phyloP scores from a whole-genome alignment of 1,140 invertebrate species.

The Probaryconus sp. region DNA sequence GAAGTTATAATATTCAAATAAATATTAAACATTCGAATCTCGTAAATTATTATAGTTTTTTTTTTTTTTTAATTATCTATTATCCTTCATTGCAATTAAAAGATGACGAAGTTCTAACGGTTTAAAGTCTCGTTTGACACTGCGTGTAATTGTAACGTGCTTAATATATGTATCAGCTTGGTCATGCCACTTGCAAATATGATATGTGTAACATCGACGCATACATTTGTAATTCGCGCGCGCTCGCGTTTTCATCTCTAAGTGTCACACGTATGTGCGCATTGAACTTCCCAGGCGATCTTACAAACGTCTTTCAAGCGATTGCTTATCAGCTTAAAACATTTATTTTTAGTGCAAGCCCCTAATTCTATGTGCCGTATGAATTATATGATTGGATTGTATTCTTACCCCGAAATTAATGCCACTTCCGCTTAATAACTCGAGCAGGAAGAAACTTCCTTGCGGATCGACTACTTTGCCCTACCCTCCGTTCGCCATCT shows the following conservation, averaged over 20 bases:
- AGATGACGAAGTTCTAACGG: too few relatives aligned
- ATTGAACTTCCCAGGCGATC: slow-evolving; percentile 75
- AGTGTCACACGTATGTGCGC: slow-evolving; percentile 71
- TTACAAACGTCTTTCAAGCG: slow-evolving; percentile 33
- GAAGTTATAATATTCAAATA: too few relatives aligned
- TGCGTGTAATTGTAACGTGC: too few relatives aligned
- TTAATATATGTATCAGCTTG: too few relatives aligned
- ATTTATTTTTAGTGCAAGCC: slow-evolving; percentile 20
- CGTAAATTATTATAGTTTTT: too few relatives aligned
- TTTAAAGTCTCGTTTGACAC: too few relatives aligned
- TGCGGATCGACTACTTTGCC: slow-evolving; percentile 61
- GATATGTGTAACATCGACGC: not conserved
- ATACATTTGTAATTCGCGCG: slow-evolving; percentile 57
- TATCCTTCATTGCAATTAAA: too few relatives aligned
- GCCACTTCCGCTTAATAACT: slow-evolving; percentile 17
- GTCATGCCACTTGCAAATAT: too few relatives aligned
- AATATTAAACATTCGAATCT: too few relatives aligned
- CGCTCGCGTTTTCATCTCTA: slow-evolving; percentile 54
- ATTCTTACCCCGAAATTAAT: slow-evolving; percentile 40
- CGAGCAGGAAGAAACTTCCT: slow-evolving; percentile 62
- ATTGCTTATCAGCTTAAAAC: slow-evolving; percentile 29
- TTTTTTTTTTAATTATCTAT: too few relatives aligned
- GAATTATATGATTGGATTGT: slow-evolving; percentile 17
- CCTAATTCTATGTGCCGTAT: too few relatives aligned
- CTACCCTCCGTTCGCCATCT: slow-evolving; percentile 75